A percentile compares a stretch with the other conserved stretches of the same genome.
These are phyloP conservation scores for Myotis pilosus DNA, from an alignment of 2,797 vertebrate species.

Conservation along the genomic window DNA sequence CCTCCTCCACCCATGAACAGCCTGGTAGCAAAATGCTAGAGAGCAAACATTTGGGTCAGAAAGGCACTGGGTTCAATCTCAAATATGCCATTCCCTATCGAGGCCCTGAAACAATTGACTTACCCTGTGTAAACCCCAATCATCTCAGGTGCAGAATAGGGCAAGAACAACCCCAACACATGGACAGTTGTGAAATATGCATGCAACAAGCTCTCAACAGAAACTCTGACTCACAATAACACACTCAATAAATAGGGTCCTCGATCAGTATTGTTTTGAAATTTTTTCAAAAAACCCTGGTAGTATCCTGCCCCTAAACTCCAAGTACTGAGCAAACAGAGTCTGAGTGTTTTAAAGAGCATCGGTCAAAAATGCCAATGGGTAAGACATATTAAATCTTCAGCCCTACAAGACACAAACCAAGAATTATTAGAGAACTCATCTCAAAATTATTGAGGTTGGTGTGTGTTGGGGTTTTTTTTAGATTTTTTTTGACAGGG, in stretches of 20 bases:
- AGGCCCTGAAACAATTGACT: background rate
- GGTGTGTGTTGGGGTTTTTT: background rate
- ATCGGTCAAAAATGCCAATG: conserved; percentile 29
- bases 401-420: background rate
- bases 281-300: background rate
- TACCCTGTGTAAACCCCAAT: background rate
- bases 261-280: background rate
- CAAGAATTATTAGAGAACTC: conserved; percentile 6
- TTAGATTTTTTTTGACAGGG: background rate
- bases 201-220: background rate
- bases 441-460: background rate
- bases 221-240: background rate
- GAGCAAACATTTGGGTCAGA: background rate
- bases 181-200: background rate
- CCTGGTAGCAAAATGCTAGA: background rate
- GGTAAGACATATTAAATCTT: background rate
- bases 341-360: background rate
- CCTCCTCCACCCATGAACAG: background rate
- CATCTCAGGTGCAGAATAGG: background rate
- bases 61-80: background rate
- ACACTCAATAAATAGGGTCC: background rate
- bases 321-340: background rate
- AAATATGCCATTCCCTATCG: background rate
- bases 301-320: background rate
- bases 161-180: background rate